Evolutionary conservation across 2,113 vertebrate species (phyloP), one percentile per base, ranked within the genome.

Genomic region (Thunnus thynnus): DNA sequence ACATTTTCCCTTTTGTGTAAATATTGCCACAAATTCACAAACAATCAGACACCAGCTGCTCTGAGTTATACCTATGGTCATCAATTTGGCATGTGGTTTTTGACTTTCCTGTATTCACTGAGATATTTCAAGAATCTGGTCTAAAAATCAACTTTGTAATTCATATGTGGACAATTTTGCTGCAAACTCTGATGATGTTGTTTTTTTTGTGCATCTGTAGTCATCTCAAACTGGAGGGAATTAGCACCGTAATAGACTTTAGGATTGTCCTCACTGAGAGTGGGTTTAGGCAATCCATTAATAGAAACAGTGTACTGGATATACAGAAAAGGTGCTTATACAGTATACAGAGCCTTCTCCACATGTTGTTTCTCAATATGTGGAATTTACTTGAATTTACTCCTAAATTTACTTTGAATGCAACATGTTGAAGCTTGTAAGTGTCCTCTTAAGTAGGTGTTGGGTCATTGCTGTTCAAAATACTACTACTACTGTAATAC

Each of bases 281-380:
- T 71, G 71, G 74, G 48, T 84, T 89, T 74, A 78, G 25, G 13
- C 36, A 46, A 64, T 80, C 77, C 87, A 77, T 63, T 44, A 76
- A 72, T 80, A 86, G 83, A 72, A 61, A 41, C 74, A 16, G 17
- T 32, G 58, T 16, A 8, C 10, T 66, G 64, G 66, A 72, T 79
- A 55, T 57, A 76, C 72, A 76, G 83, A 57, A 78, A 82, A 80
- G 30, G 71, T 72, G 80, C 71, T 82, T 76, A 78, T 13, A 14
- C 13, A 13, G 20, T 41, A 44, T 8, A 70, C 4, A 56, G 3
- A 64, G 30, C 47, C 47, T 76, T 47, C 7, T 55, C 17, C 11
- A 46, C 13, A 56, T 22, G 9, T 7, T 10, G 30, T n/a, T 17
- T 32, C 50, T 20, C 4, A 47, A 69, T 30, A 30, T 30, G 27